Evolutionary conservation across 2,797 vertebrate genomes (phyloP), one percentile per base, ranked within the genome.

Genomic region (Columba guinea): DNA sequence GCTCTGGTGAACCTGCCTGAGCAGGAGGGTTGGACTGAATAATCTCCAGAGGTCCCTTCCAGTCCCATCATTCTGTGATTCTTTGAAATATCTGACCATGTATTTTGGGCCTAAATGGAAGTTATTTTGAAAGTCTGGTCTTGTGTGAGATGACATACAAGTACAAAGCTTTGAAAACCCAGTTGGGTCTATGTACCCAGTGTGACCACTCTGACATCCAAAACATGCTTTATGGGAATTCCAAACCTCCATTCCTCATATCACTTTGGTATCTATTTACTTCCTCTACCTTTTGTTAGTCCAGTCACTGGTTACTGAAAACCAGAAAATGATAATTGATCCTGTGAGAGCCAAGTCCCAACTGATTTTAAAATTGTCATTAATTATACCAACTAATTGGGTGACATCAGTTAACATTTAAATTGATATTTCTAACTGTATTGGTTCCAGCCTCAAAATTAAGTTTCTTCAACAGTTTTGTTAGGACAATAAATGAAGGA

Each of bases 391-490:
- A 67, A 69, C 21, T 64, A 85, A 91, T 53, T 20, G 37, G 12
- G 21, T 75, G n/a, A 69, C 23, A 93, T 83, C 10, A 51, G 62
- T 74, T 80, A 49, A 63, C 51, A 65, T 34, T 56, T 27, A 82
- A 89, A 71, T 35, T 30, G 16, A 10, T 68, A 44, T 63, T 89
- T 93, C 52, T 68, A 75, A 75, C 52, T 83, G 20, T 63, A 23
- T 64, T 52, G 10, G 9, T 56, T 89, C 23, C 27, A 69, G 11
- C 13, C 30, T 84, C 69, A 65, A 90, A 89, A 81, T 78, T 9
- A 91, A 77, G 10, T 83, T 84, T 58, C 19, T 93, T 74, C 35
- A 91, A 56, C 22, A 53, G 46, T 56, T 84, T 83, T 53, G 10
- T 77, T 74, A n/a, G 41, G 75, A 77, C 14, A 87, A 75, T 51